phyloP scores from a whole-genome alignment of 2,113 vertebrate species.

The Psittacus erithacus region DNA sequence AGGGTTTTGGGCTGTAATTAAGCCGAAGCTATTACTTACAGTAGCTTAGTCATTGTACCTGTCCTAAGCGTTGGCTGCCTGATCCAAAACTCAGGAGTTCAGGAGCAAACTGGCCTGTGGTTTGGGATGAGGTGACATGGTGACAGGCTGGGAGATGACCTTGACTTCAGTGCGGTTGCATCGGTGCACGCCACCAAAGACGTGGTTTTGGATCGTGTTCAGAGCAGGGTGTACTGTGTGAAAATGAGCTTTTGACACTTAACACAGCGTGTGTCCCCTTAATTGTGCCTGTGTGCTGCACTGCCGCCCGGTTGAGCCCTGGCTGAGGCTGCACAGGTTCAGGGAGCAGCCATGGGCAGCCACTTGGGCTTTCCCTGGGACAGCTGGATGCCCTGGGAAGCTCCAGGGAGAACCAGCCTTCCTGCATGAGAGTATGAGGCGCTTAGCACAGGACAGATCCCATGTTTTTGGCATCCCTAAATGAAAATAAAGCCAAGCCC shows the following conservation, averaged over 20 bases:
- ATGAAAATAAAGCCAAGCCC: background rate
- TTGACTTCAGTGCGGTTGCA: background rate
- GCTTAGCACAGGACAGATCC: background rate
- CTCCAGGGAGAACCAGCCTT: background rate
- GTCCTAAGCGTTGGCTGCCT: background rate
- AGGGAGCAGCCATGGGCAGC: background rate
- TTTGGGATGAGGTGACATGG: background rate
- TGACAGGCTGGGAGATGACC: constrained; percentile 22
- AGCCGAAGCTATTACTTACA: background rate
- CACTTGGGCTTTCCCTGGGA: background rate
- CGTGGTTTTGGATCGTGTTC: background rate
- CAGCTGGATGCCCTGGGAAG: background rate
- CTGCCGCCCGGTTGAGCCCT: background rate
- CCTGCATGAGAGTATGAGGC: background rate
- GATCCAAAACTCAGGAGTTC: background rate
- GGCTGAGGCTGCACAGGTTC: background rate
- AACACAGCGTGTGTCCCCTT: background rate
- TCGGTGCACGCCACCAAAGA: fast-evolving
- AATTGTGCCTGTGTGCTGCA: background rate
- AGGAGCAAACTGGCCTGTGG: background rate
- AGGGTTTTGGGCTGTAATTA: constrained; percentile 20
- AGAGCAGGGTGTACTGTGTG: background rate
- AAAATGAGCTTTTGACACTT: background rate
- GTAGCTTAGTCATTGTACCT: background rate
- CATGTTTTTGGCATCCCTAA: background rate